phyloP scores from a whole-genome alignment of 2,113 vertebrate genomes.

The Gila orcuttii region DNA sequence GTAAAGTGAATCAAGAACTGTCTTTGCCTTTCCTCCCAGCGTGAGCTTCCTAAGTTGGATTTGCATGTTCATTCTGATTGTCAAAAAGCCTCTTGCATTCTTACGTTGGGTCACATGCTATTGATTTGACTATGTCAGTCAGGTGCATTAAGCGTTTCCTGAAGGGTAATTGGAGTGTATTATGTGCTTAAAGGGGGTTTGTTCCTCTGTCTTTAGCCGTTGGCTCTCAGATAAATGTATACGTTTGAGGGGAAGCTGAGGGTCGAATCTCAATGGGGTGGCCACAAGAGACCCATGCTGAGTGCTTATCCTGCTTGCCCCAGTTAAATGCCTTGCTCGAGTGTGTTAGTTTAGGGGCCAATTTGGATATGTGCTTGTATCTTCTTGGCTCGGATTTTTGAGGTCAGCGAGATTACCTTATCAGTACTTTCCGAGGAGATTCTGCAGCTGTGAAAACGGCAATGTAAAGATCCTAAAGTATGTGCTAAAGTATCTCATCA shows the following conservation, averaged over 20 bases:
- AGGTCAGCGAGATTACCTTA: constrained; percentile 18
- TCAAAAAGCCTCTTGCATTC: constrained; percentile 45
- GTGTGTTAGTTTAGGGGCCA: constrained; percentile 17
- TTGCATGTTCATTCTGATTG: constrained; percentile 46
- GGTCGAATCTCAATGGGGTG: constrained; percentile 26
- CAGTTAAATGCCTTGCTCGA: constrained; percentile 29
- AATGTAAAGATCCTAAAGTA: constrained; percentile 36
- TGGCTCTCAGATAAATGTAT: constrained; percentile 30
- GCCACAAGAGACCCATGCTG: constrained; percentile 32
- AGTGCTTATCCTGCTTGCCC: constrained; percentile 35
- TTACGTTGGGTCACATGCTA: constrained; percentile 38
- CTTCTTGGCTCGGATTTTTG: constrained; percentile 29
- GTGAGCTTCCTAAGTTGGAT: constrained; percentile 54
- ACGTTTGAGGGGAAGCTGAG: neutral
- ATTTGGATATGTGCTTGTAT: constrained; percentile 31
- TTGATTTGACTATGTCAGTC: constrained; percentile 57
- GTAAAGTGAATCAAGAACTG: constrained; percentile 20
- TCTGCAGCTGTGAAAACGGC: constrained; percentile 8
- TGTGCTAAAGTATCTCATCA: constrained; percentile 39
- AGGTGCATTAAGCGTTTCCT: constrained; percentile 45
- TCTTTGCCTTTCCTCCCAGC: constrained; percentile 34
- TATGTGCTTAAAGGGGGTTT: constrained; percentile 50
- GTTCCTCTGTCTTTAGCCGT: constrained; percentile 11
- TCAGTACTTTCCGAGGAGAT: neutral
- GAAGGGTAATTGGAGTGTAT: constrained; percentile 49